A percentile compares a stretch with the other conserved stretches of the same genome.
Conservation (phyloP, 92 coral and sea anemone species). For the Anthopleura xanthogrammica region DNA sequence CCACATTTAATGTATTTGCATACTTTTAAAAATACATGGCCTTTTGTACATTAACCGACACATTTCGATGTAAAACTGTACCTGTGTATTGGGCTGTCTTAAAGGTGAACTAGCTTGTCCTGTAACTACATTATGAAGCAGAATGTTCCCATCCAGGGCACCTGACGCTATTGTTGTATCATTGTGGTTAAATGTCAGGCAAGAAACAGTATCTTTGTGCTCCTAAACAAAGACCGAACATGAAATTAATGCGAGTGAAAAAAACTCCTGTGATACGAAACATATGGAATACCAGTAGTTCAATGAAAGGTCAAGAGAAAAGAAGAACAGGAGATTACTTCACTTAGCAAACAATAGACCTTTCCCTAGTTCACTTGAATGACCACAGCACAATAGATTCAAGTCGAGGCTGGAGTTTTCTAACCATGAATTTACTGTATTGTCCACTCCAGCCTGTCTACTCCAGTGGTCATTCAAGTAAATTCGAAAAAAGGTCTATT, state of each 20-base stretch:
- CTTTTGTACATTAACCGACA: no score
- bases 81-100: constrained; percentile 91
- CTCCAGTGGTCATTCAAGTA: no score
- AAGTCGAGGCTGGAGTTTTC: no score
- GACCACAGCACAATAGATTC: no score
- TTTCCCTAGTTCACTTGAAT: no score
- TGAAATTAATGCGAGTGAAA: neutral
- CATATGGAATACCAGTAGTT: neutral
- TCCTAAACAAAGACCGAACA: constrained; percentile 44
- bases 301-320: neutral
- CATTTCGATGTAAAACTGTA: neutral
- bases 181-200: constrained; percentile 90
- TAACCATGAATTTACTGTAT: no score
- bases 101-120: constrained; percentile 85
- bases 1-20: no score
- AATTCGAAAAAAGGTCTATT: no score
- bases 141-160: constrained; percentile 81
- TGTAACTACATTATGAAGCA: constrained; percentile 89
- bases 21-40: no score
- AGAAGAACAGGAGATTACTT: no score
- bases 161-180: constrained; percentile 98
- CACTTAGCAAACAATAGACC: no score
- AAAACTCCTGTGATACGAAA: neutral
- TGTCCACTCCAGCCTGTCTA: no score
- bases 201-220: constrained; percentile 79